phyloP scores from a whole-genome alignment of 2,113 vertebrate genomes.

The Pampusana beccarii region DNA sequence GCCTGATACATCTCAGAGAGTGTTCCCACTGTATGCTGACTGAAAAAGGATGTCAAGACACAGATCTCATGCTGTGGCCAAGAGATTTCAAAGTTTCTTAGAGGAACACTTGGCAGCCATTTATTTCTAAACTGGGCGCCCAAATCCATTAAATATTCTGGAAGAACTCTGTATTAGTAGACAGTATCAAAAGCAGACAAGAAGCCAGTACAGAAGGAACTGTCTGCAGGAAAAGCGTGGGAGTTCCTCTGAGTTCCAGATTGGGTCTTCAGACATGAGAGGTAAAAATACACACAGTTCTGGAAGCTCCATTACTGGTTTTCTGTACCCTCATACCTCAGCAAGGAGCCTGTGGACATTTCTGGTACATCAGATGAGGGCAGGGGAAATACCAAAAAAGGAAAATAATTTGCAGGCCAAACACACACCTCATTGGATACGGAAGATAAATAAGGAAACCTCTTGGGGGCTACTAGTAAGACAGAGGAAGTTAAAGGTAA shows the following conservation, averaged over 20 bases:
- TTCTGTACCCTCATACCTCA: neutral
- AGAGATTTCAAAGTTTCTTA: neutral
- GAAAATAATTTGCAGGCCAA: neutral
- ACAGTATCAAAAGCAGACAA: neutral
- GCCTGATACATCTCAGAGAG: neutral
- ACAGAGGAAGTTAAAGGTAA: neutral
- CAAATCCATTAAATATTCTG: neutral
- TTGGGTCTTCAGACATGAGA: neutral
- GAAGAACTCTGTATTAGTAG: neutral
- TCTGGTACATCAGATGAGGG: neutral
- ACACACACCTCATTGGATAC: neutral
- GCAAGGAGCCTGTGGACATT: neutral
- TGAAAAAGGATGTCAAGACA: neutral
- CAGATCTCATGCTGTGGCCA: neutral
- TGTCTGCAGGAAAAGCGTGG: neutral
- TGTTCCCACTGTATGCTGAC: neutral
- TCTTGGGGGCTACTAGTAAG: neutral
- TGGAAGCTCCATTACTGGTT: neutral
- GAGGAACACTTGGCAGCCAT: neutral
- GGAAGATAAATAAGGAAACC: neutral
- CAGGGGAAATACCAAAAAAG: neutral
- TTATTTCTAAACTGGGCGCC: neutral
- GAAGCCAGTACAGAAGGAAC: neutral
- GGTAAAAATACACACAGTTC: neutral
- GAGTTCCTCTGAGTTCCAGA: neutral